Base-by-base conservation (phyloP, 92 coral and sea anemone species). In the Heteractis magnifica region DNA sequence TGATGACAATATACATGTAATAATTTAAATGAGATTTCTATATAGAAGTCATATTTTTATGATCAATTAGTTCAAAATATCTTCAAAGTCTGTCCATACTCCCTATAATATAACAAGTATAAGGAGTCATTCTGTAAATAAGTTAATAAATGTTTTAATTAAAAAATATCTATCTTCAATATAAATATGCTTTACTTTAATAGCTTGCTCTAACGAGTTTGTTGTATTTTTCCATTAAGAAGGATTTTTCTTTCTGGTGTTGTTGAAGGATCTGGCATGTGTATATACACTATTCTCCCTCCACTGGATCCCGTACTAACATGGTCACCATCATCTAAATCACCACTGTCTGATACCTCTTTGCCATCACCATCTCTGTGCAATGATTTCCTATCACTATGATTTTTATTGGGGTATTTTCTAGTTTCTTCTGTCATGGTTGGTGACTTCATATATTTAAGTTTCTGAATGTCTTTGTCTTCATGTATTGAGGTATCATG, bases 381-480 rank as follows among this genome's bases (percentile, higher is more conserved):
- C 49, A 91, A 51, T 73, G 91, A 82, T 65, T 82, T 79, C 52
- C 75, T 78, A 49, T 51, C 23, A 14, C 16, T 64, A 51, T 65
- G 75, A 78, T 78, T 85, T 77, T 88, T 86, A n/a, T 90, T 88
- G 12, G 79, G 12, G 51, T 55, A 78, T 59, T 72, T 52, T 51
- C 83, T 83, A 50, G 83, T 76, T 14, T 86, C 90, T 14, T 81
- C 90, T 50, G 44, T 34, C 44, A 76, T 76, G 6, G 91, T 85
- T 11, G 97, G 97, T n/a, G 97, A 93, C 64, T 87, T 93, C 34
- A 83, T 90, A 77, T 89, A 93, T 59, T 86, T 93, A 0, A 93
- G 85, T 75, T 84, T 89, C 55, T 60, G 77, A 56, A 85, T 23
- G 62, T 80, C 65, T 49, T 73, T 89, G 71, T 85, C 84, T 75